Evolutionary conservation across 2,113 vertebrate genomes (phyloP), one percentile per base, ranked within the genome.

Genomic region (Delphinapterus leucas): DNA sequence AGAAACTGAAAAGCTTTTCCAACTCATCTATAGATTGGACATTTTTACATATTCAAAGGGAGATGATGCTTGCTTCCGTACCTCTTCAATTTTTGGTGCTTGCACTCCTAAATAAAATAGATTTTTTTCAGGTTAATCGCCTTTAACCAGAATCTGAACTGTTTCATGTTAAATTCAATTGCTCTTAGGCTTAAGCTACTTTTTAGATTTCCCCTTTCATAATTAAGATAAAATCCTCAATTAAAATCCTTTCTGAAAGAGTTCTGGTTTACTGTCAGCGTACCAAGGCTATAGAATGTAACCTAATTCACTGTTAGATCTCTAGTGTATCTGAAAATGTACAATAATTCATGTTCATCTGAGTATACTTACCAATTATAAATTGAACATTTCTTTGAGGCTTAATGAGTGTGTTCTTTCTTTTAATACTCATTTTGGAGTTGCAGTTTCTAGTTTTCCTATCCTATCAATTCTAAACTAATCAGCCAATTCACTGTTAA

Each of bases 221-320:
- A 96, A 93, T 96, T 95, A 96, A 96, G 61, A 92, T 81, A 97
- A 90, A 95, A 95, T 80, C 60, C 65, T 86, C 33, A 79, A 90
- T 93, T 93, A 90, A 88, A 95, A 83, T 61, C 14, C 18, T 18
- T 71, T 53, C 80, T 85, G 23, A 90, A 96, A 77, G 58, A 81
- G 17, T 65, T 73, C 17, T 63, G 23, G 26, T 74, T 90, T 96
- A 94, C 97, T 90, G 53, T 95, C 38, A 87, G 58, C 8, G 7
- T 87, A 71, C 18, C 25, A 44, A 18, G 9, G 49, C 14, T 95
- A 23, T 20, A 55, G 9, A 86, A 77, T 67, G 0, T 82, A 92
- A 61, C 63, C 55, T 85, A 86, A 79, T 94, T 97, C 85, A 85
- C 25, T 88, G 4, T 70, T 93, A 96, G 9, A 90, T 28, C 8